Evolutionary conservation across 2,113 vertebrate species (phyloP).

Genomic region (Sciurus niger): DNA sequence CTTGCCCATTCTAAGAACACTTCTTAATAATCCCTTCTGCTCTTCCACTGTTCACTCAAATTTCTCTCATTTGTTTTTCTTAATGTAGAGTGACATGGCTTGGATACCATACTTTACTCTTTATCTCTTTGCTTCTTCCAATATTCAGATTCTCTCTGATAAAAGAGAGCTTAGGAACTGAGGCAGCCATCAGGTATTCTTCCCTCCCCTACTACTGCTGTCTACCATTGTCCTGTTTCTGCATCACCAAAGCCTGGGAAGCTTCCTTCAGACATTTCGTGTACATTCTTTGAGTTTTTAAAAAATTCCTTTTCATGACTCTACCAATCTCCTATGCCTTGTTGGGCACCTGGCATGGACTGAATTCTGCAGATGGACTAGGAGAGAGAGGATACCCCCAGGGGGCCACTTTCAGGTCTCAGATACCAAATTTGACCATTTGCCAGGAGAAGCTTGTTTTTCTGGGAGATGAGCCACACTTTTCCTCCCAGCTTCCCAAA

Average conservation of each 20-base stretch:
- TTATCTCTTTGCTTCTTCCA: not conserved
- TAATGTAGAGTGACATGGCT: not conserved
- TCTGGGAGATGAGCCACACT: slow-evolving; percentile 74
- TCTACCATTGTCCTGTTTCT: not conserved
- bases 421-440: slow-evolving; percentile 68
- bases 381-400: not conserved
- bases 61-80: not conserved
- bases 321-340: slow-evolving; percentile 48
- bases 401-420: not conserved
- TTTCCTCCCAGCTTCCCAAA: slow-evolving; percentile 27
- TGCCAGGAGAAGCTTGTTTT: slow-evolving; percentile 71
- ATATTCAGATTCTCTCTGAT: not conserved
- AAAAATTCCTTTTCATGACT: slow-evolving; percentile 54
- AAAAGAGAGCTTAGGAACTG: not conserved
- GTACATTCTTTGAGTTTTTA: not conserved
- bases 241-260: not conserved
- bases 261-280: not conserved
- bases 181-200: not conserved
- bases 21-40: not conserved
- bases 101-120: not conserved
- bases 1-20: not conserved
- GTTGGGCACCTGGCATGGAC: slow-evolving; percentile 3
- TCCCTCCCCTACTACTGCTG: not conserved
- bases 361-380: slow-evolving; percentile 36
- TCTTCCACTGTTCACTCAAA: not conserved